Conservation (phyloP, 2,113 vertebrate genomes). For the Aldabrachelys gigantea region DNA sequence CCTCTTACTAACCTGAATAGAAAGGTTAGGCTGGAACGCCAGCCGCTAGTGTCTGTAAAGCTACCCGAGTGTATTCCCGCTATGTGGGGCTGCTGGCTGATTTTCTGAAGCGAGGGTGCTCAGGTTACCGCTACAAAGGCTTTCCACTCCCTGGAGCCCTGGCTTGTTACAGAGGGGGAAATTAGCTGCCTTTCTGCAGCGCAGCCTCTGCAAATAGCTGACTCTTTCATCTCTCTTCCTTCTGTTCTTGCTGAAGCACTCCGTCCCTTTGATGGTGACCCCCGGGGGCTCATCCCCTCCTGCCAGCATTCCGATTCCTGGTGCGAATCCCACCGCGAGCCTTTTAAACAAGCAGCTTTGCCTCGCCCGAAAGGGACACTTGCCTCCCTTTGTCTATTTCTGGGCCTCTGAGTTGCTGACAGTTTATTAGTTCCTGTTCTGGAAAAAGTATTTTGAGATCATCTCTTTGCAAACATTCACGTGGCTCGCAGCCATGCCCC, state of each 20-base stretch:
- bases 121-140: background rate
- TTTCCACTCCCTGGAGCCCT: background rate
- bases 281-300: background rate
- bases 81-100: background rate
- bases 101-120: background rate
- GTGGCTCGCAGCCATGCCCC: background rate
- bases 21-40: background rate
- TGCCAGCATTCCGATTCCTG: background rate
- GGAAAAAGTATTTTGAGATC: conserved; percentile 70
- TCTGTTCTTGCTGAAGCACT: background rate
- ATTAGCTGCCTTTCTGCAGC: background rate
- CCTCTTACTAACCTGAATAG: background rate
- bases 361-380: background rate
- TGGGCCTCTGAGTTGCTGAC: conserved; percentile 57
- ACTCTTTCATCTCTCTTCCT: background rate
- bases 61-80: background rate
- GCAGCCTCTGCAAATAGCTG: background rate
- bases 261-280: background rate
- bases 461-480: background rate
- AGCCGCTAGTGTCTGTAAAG: background rate
- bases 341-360: background rate
- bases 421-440: conserved; percentile 74
- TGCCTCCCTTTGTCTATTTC: background rate
- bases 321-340: background rate
- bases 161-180: background rate